Conservation (phyloP, 2,113 vertebrate species). For the Cyprinodon brontotheroides region DNA sequence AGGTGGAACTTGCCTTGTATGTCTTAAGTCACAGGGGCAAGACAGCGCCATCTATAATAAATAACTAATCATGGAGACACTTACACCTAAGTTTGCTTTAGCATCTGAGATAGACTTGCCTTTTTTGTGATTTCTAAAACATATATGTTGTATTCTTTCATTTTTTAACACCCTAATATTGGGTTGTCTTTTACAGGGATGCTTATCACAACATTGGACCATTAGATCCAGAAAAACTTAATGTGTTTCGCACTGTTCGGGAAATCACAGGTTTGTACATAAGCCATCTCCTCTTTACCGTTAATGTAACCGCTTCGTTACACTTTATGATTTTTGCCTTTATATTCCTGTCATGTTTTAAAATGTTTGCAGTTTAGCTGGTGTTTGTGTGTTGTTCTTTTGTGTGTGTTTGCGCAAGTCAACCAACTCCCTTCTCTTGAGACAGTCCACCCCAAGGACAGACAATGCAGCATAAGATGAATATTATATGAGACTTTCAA, state of each 20-base stretch:
- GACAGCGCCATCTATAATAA: too few relatives aligned
- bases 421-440: constrained; percentile 8
- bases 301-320: not conserved
- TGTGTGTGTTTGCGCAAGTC: constrained; percentile 21
- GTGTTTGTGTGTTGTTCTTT: constrained; percentile 15
- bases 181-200: constrained; percentile 81
- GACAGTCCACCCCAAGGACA: constrained; percentile 64
- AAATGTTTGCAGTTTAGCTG: not conserved
- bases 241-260: constrained; percentile 93
- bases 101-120: not conserved
- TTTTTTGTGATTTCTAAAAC: not conserved
- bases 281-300: not conserved
- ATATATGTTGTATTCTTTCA: not conserved
- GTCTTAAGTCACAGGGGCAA: too few relatives aligned
- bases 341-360: not conserved
- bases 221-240: constrained; percentile 95
- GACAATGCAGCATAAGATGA: constrained; percentile 64
- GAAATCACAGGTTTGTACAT: constrained; percentile 92
- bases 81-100: too few relatives aligned
- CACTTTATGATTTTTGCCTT: not conserved
- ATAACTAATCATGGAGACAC: too few relatives aligned
- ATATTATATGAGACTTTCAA: constrained; percentile 73
- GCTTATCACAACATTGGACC: constrained; percentile 94
- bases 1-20: too few relatives aligned
- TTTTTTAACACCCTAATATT: constrained; percentile 9